A percentile compares a stretch with the other conserved stretches of the same genome.
These are phyloP conservation scores for Pinctada fucata DNA, from an alignment of 2,888 invertebrate species.

Conservation along the genomic window DNA sequence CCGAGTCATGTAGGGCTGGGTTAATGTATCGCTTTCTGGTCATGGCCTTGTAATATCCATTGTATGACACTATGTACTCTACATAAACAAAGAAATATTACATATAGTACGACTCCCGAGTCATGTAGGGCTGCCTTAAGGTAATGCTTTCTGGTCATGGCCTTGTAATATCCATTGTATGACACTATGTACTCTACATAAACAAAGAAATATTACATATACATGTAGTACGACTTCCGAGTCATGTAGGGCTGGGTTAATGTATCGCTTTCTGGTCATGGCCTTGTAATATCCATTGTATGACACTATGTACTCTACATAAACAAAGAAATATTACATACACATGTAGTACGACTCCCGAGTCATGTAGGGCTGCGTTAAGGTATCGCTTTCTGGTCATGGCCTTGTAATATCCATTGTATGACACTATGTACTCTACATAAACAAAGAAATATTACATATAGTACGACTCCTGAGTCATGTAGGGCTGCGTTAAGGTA, in stretches of 20 bases:
- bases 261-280: constrained; percentile 85
- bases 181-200: constrained; percentile 88
- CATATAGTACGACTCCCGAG: constrained; percentile 82
- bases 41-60: constrained; percentile 87
- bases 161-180: constrained; percentile 89
- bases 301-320: constrained; percentile 88
- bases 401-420: constrained; percentile 88
- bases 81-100: constrained; percentile 35
- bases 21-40: constrained; percentile 87
- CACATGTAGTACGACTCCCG: too few species aligned
- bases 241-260: constrained; percentile 86
- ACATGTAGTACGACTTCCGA: constrained; percentile 83
- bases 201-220: not conserved
- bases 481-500: too few species aligned
- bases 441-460: not conserved
- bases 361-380: constrained; percentile 85
- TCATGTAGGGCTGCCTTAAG: constrained; percentile 86
- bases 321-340: too few species aligned
- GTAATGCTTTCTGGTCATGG: constrained; percentile 85
- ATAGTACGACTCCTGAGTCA: too few species aligned
- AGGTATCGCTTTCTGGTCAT: constrained; percentile 87
- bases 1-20: constrained; percentile 85
- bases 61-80: constrained; percentile 92
- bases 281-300: constrained; percentile 90
- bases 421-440: constrained; percentile 90